Evolutionary conservation across 2,888 invertebrate genomes (phyloP), one percentile per base, ranked within the genome.

Genomic region (Urechis unicinctus): DNA sequence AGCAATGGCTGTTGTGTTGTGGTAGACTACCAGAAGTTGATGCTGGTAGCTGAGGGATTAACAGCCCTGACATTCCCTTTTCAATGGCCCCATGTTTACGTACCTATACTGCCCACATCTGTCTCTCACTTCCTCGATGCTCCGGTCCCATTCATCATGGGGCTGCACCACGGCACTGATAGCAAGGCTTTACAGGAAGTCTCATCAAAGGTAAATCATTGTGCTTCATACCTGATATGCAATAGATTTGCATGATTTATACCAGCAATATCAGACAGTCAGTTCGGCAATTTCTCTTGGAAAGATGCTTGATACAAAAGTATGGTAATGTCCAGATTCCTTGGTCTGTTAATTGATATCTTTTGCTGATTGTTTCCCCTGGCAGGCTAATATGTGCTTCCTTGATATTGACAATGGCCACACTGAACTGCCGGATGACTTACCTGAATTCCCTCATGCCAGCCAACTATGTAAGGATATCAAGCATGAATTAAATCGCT

Each of bases 81-180:
- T 77, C 83, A 86, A 28, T 98, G 98, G 98, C 94, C 95, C 52
- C 96, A 98, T 78, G 96, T 98, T 2, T 98, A 98, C 79, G 98
- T 97, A 58, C 98, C 98, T 29, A 95, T 98, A 72, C 82, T 98
- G 68, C 98, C 98, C 1, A 90, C 94, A 50, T 76, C 81, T 2
- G 67, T 76, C 43, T 68, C 72, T 13, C 94, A 96, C 75, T 98
- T 98, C 80, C 83, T 98, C 48, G 98, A 99, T 80, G 98, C 98
- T 3, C 98, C 98, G 0, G 96, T 98, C 53, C 98, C 98, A 36
- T 99, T 94, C 80, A 88, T 99, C 59, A 98, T 98, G 97, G 98
- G 97, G 72, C 77, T 86, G 36, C 84, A 84, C 61, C 75, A 75
- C 56, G 65, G 65, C 41, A 58, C 56, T 13, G 58, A 62, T 30